These are phyloP conservation scores for Scaptomyza cyrtandrae DNA, from an alignment of 2,888 invertebrate genomes.

Conservation along the genomic window DNA sequence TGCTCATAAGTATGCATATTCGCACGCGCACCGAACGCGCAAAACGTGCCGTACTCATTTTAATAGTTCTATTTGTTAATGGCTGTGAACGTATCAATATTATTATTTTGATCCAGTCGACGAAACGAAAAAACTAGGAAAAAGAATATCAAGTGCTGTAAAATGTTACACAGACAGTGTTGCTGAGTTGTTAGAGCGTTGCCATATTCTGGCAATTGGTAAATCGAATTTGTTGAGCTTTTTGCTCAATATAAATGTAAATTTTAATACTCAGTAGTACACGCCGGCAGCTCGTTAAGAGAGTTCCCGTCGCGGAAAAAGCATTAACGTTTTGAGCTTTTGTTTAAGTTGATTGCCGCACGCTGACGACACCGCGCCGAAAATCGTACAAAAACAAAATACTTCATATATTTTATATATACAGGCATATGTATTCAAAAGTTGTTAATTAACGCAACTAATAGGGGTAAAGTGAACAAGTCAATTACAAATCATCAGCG, in stretches of 20 bases:
- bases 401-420: conserved; percentile 11
- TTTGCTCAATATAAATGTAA: conserved; percentile 26
- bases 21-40: conserved; percentile 87
- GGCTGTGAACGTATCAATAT: conserved; percentile 18
- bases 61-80: neutral
- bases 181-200: conserved; percentile 4
- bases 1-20: conserved; percentile 86
- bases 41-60: conserved; percentile 85
- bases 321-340: conserved; percentile 34
- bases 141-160: conserved; percentile 52
- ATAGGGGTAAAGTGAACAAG: conserved; percentile 57
- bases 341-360: conserved; percentile 28
- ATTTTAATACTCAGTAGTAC: conserved; percentile 43
- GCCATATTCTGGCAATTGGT: conserved; percentile 12
- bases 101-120: conserved; percentile 18
- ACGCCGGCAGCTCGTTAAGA: conserved; percentile 45
- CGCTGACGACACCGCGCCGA: conserved; percentile 35
- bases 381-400: conserved; percentile 32
- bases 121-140: conserved; percentile 38
- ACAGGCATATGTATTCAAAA: conserved; percentile 6
- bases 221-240: conserved; percentile 34
- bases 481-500: conserved; percentile 53
- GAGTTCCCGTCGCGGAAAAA: conserved; percentile 22
- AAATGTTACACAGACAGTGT: conserved; percentile 38
- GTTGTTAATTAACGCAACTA: conserved; percentile 15